Conservation (phyloP, 1,140 invertebrate genomes). For the Helicoverpa armigera region DNA sequence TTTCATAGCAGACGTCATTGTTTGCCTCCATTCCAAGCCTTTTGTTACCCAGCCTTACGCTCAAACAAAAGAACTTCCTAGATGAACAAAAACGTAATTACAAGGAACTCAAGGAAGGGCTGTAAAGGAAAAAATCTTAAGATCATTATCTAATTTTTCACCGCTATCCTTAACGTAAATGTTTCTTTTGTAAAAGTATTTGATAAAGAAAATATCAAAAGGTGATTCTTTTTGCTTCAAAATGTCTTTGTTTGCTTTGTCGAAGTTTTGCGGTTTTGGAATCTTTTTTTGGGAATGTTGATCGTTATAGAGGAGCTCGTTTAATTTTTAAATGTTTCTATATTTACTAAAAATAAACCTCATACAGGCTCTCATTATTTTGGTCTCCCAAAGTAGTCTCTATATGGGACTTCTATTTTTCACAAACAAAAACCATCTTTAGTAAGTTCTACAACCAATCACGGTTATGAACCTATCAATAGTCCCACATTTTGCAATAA, state of each 20-base stretch:
- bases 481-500: constrained; percentile 8
- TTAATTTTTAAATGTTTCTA: no score
- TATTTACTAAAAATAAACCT: no score
- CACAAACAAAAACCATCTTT: no score
- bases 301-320: no score
- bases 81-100: constrained; percentile 83
- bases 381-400: no score
- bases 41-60: constrained; percentile 79
- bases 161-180: constrained; percentile 52
- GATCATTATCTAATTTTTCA: constrained; percentile 57
- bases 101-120: constrained; percentile 73
- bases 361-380: no score
- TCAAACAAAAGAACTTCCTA: constrained; percentile 79
- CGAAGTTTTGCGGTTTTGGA: constrained; percentile 11
- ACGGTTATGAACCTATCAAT: neutral
- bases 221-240: constrained; percentile 27
- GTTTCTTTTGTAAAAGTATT: constrained; percentile 46
- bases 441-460: neutral
- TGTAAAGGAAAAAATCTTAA: constrained; percentile 61
- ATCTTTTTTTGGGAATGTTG: neutral
- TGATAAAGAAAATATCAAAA: constrained; percentile 44
- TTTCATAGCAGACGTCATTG: constrained; percentile 81
- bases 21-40: constrained; percentile 73
- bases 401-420: no score
- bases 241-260: constrained; percentile 38